A percentile compares a stretch with the other conserved stretches of the same genome.
Evolutionary conservation across 2,888 invertebrate species (phyloP).

Genomic region (Troilus luridus): DNA sequence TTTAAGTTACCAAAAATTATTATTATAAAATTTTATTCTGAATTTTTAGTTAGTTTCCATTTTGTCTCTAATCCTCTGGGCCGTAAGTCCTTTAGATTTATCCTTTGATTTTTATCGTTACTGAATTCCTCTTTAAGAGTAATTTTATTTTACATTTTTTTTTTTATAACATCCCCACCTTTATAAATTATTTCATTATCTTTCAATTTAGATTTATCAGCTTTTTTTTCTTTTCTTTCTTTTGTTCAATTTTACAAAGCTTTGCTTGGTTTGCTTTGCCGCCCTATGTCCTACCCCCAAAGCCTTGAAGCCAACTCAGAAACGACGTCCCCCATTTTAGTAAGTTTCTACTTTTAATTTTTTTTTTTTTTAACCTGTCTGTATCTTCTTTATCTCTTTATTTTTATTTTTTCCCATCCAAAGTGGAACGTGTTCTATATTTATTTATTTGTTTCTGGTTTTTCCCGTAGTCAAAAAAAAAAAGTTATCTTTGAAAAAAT

Average conservation of each 20-base stretch:
- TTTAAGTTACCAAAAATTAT: slow-evolving; percentile 51
- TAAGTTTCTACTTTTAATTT: slow-evolving; percentile 58
- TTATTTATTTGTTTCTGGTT: background rate
- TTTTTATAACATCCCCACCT: background rate
- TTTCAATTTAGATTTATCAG: background rate
- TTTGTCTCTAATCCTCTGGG: slow-evolving; percentile 54
- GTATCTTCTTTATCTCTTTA: slow-evolving; percentile 56
- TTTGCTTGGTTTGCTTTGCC: slow-evolving; percentile 57
- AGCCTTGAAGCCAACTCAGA: slow-evolving; percentile 54
- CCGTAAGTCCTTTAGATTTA: slow-evolving; percentile 26
- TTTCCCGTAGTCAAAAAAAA: background rate
- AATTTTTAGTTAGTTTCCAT: slow-evolving; percentile 19
- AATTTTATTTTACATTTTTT: background rate
- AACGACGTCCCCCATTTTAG: slow-evolving; percentile 51
- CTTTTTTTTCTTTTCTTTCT: slow-evolving; percentile 46
- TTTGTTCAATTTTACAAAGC: slow-evolving; percentile 42
- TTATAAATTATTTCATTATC: slow-evolving; percentile 29
- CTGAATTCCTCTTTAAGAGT: background rate
- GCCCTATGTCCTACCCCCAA: slow-evolving; percentile 31
- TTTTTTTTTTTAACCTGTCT: slow-evolving; percentile 51
- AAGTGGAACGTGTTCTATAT: background rate
- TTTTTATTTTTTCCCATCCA: slow-evolving; percentile 53
- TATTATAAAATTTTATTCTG: background rate
- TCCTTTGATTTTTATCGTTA: slow-evolving; percentile 15
- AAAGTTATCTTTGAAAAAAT: background rate